Conservation (phyloP, 1,140 invertebrate genomes). For the Luehdorfia chinensis region DNA sequence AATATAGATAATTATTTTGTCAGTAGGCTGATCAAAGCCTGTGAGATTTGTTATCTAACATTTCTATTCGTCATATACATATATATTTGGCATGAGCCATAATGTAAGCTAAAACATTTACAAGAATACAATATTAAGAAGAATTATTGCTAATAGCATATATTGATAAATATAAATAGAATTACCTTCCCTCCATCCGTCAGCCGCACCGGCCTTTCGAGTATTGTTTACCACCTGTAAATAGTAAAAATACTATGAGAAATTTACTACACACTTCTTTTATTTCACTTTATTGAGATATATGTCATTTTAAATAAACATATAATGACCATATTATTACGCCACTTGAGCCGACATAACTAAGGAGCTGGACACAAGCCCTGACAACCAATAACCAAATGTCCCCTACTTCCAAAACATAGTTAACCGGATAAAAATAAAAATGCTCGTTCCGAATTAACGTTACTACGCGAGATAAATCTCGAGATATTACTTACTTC, state of each 20-base stretch:
- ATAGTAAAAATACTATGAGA: constrained; percentile 27
- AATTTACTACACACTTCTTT: constrained; percentile 18
- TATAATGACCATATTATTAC: constrained; percentile 51
- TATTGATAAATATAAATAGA: too few species aligned
- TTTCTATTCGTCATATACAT: too few species aligned
- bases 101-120: too few species aligned
- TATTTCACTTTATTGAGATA: constrained; percentile 39
- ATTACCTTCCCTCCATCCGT: constrained; percentile 71
- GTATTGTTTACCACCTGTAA: constrained; percentile 74
- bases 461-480: constrained; percentile 27
- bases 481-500: constrained; percentile 30
- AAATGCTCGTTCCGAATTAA: constrained; percentile 19
- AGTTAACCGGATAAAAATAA: constrained; percentile 45
- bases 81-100: too few species aligned
- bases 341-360: constrained; percentile 4
- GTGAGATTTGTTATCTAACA: too few species aligned
- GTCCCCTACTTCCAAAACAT: constrained; percentile 41
- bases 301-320: constrained; percentile 25
- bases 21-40: too few species aligned
- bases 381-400: constrained; percentile 46
- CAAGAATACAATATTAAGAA: too few species aligned
- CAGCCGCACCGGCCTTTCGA: constrained; percentile 58
- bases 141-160: too few species aligned
- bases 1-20: too few species aligned
- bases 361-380: not conserved